These are phyloP conservation scores for Chalcosyrphus nemorum DNA, from an alignment of 2,888 invertebrate genomes.

Conservation along the genomic window DNA sequence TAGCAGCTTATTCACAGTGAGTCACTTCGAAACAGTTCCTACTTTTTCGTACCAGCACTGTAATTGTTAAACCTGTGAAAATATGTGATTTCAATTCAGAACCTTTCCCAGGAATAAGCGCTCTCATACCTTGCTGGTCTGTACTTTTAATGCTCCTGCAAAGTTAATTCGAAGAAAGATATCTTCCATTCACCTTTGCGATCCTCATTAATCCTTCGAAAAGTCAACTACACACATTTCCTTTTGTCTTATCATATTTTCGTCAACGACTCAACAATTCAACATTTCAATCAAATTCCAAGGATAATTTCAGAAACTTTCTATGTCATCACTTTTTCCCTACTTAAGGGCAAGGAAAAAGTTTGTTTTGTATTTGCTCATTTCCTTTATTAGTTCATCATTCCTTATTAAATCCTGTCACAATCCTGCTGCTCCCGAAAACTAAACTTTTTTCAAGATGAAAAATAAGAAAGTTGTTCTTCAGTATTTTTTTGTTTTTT, in stretches of 20 bases:
- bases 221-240: background rate
- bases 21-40: too few relatives aligned
- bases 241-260: background rate
- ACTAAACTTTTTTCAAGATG: constrained; percentile 21
- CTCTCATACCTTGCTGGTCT: too few relatives aligned
- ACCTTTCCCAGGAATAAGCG: too few relatives aligned
- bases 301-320: constrained; percentile 34
- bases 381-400: constrained; percentile 60
- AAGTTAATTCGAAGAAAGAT: too few relatives aligned
- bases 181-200: background rate
- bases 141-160: too few relatives aligned
- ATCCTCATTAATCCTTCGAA: background rate
- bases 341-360: constrained; percentile 36
- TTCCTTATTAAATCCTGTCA: constrained; percentile 50
- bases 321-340: constrained; percentile 37
- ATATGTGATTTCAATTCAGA: too few relatives aligned
- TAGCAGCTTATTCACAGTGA: too few relatives aligned
- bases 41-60: too few relatives aligned
- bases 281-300: constrained; percentile 31
- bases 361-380: constrained; percentile 24
- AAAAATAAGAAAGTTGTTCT: constrained; percentile 20
- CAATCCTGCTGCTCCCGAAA: constrained; percentile 27
- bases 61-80: too few relatives aligned
- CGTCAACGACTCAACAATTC: constrained; percentile 13
- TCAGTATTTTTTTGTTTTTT: background rate